Evolutionary conservation across 2,797 vertebrate species (phyloP), one percentile per base, ranked within the genome.

Genomic region (Siniperca undulata): DNA sequence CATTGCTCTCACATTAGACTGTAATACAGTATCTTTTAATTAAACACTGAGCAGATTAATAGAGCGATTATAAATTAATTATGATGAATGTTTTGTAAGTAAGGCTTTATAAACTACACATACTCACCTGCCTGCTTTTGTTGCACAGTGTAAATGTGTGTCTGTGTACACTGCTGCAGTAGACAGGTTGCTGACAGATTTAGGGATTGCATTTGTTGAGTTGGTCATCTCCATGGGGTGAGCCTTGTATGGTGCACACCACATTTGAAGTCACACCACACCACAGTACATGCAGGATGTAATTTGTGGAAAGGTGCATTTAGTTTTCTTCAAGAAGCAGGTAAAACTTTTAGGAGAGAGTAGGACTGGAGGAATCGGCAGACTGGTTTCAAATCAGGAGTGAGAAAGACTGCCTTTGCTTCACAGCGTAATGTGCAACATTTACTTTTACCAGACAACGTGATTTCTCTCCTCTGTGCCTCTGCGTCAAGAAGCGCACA

Each of bases 261-360:
- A 11, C 85, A 83, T 73, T 46, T 87, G 56, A 87, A 74, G 64
- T 75, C 59, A 62, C 58, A 52, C 36, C 55, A 59, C 44, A 68
- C 78, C 59, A 34, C 46, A 2, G 48, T 59, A 27, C 30, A 20
- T 40, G 16, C 19, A 86, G 73, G 76, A 62, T 87, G 14, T 82
- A 20, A 76, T 91, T 90, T 82, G 72, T 60, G 40, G 70, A 86
- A 78, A 80, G 61, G 73, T 71, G 81, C 17, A 11, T 91, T 80
- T 72, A 64, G 55, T 78, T 91, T 81, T 85, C 62, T 61, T 66
- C 24, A 61, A 80, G 66, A 71, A 78, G 59, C 50, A 74, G 70
- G 60, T 82, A 68, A 77, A 82, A 67, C 86, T 89, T 76, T 74
- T 7, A 84, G 78, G 69, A 66, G 56, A 58, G 24, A 58, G 27